Evolutionary conservation across 2,797 vertebrate species (phyloP), one percentile per base, ranked within the genome.

Genomic region (Adelosebastes latens): DNA sequence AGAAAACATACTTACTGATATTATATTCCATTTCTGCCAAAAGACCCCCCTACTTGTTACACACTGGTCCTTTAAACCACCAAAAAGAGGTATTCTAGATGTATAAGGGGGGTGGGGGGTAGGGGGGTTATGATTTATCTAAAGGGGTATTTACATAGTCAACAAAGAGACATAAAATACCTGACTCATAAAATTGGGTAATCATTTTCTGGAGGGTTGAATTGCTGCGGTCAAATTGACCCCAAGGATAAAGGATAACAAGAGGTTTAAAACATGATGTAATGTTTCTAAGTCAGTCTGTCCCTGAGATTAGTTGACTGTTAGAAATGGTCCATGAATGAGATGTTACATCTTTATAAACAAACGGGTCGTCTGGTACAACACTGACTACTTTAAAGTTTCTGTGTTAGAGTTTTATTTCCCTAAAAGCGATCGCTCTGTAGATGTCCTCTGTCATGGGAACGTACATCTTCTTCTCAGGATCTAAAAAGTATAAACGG

Each of bases 401-500:
- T 42, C 70, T 16, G 60, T 10, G 64, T 97, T 89, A 98, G 63
- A 98, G 90, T 91, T 96, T 98, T 20, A 97, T 80, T 32, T 95
- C 87, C 3, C 86, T 86, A 20, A 66, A 81, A 2, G 49, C 60
- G 66, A 98, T 91, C 3, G 94, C 89, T 4, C 92, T 91, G 86
- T 96, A 96, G 81, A 97, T 95, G 53, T 95, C 93, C 69, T 95
- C 88, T 0, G 96, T 97, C 88, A 98, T 90, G 10, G 94, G 94
- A 53, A 96, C 86, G 3, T 97, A 99, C 11, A 75, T 92, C 83
- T 96, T 96, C 81, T 91, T 94, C 79, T 94, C 92, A 1, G 95
- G 75, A 74, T 98, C 96, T 72, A 98, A 91, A 90, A 98, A 96
- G 91, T 96, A 98, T 2, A 98, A 78, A 14, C 67, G 79, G 52